These are phyloP conservation scores for Erpobdella octoculata DNA, from an alignment of 2,888 invertebrate genomes.

Conservation along the genomic window DNA sequence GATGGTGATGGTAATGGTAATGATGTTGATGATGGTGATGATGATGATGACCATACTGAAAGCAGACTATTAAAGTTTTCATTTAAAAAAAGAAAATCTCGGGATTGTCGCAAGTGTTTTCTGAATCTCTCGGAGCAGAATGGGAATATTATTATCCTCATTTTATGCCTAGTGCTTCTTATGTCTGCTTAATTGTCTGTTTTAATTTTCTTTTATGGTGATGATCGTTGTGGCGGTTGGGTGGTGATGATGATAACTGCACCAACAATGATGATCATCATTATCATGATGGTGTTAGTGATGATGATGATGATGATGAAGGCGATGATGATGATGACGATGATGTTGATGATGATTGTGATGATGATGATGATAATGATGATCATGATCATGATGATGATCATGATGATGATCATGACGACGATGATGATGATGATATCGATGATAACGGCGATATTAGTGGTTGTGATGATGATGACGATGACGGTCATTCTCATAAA, in stretches of 20 bases:
- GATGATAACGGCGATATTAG: not conserved
- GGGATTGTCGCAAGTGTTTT: not conserved
- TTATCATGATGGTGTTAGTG: not conserved
- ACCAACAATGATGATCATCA: not conserved
- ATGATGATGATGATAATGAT: conserved; percentile 18
- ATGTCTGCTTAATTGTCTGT: too few relatives aligned
- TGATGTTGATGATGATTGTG: not conserved
- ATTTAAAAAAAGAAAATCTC: too few relatives aligned
- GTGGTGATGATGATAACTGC: not conserved
- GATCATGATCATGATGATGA: not conserved
- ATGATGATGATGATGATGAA: not conserved
- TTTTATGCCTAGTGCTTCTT: too few relatives aligned
- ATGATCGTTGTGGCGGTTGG: not conserved
- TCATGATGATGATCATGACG: conserved; percentile 28
- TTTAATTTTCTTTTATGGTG: too few relatives aligned
- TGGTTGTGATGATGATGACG: not conserved
- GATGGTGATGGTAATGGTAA: conserved; percentile 22
- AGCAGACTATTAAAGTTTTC: too few relatives aligned
- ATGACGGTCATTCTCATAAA: not conserved
- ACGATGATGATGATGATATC: conserved; percentile 26
- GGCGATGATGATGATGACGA: not conserved
- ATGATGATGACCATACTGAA: not conserved
- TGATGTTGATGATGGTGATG: not conserved
- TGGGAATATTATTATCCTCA: too few relatives aligned
- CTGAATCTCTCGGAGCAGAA: too few relatives aligned